A percentile compares a stretch with the other conserved stretches of the same genome.
Conservation (phyloP, 2,888 invertebrate genomes). For the Scaptomyza flava region DNA sequence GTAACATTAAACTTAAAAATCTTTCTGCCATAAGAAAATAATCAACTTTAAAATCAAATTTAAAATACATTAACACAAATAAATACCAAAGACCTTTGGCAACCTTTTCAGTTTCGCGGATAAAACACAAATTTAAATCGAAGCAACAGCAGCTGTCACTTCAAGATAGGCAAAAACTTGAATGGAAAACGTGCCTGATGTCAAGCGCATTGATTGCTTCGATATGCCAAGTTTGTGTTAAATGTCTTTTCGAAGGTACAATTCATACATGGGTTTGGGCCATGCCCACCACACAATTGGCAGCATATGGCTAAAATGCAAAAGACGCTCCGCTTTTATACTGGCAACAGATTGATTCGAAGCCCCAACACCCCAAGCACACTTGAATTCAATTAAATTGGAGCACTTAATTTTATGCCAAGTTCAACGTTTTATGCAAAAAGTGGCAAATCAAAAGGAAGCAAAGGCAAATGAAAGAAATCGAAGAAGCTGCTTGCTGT, state of each 20-base stretch:
- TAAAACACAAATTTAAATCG: conserved; percentile 4
- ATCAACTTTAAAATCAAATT: no score
- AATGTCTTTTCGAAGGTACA: conserved; percentile 3
- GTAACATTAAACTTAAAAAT: no score
- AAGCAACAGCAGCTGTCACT: conserved; percentile 26
- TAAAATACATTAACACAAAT: conserved; percentile 11
- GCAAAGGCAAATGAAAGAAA: conserved; percentile 17
- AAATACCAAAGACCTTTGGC: neutral
- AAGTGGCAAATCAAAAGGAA: conserved; percentile 60
- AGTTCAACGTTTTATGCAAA: conserved; percentile 62
- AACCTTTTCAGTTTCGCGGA: neutral
- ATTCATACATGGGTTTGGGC: neutral
- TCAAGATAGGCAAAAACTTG: conserved; percentile 6
- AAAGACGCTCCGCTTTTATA: conserved; percentile 45
- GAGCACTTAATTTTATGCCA: conserved; percentile 77
- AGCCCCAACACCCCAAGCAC: neutral
- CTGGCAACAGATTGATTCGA: conserved; percentile 54
- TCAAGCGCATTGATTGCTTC: conserved; percentile 27
- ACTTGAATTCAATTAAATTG: conserved; percentile 76
- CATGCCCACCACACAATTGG: conserved; percentile 49
- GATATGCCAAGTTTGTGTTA: conserved; percentile 2
- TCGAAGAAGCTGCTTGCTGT: conserved; percentile 17
- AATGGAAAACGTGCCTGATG: conserved; percentile 21
- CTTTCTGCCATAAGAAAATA: no score
- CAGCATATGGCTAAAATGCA: conserved; percentile 61